A percentile compares a stretch with the other conserved stretches of the same genome.
Conservation (phyloP, 2,113 vertebrate genomes). For the Coptodon bakossiorum region DNA sequence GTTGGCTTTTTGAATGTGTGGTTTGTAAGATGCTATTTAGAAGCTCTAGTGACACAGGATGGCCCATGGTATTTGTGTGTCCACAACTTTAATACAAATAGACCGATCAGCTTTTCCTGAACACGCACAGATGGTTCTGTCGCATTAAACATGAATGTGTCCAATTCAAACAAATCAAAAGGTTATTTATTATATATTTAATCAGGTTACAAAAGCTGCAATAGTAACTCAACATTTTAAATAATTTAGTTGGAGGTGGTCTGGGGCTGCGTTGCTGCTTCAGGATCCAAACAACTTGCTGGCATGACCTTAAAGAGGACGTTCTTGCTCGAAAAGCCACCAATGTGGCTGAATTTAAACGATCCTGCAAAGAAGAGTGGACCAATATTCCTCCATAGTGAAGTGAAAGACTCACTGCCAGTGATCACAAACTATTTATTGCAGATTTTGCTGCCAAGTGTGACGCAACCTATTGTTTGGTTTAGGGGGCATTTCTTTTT, state of each 20-base stretch:
- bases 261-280: background rate
- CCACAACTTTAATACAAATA: background rate
- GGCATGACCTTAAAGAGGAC: background rate
- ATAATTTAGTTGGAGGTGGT: background rate
- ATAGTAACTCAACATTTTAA: background rate
- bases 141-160: background rate
- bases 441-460: too few species aligned
- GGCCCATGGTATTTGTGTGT: background rate
- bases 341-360: background rate
- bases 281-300: background rate
- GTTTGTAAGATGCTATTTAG: background rate
- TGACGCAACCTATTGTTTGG: too few species aligned
- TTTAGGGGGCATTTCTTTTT: too few species aligned
- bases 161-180: background rate
- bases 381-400: background rate
- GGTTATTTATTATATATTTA: background rate
- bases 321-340: background rate
- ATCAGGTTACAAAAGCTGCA: background rate
- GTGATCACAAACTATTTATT: too few species aligned
- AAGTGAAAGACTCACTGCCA: background rate
- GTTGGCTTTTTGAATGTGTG: background rate
- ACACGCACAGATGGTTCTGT: background rate
- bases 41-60: background rate
- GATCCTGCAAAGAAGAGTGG: background rate
- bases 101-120: background rate